Evolutionary conservation across 2,797 vertebrate species (phyloP).

Genomic region (Arrhamphus sclerolepis): DNA sequence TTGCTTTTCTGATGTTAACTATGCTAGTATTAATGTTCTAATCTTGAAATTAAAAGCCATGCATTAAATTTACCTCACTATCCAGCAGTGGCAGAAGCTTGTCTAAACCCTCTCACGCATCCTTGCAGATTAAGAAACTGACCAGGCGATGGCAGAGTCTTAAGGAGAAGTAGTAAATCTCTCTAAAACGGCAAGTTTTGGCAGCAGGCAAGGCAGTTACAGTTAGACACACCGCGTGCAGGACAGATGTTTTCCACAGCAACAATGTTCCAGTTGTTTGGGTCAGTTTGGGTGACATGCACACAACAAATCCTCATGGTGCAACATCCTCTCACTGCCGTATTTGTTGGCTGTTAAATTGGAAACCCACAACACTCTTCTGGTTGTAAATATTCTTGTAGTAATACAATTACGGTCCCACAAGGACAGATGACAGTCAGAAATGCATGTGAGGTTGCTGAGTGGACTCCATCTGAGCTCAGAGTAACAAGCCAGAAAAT

Average conservation of each 20-base stretch:
- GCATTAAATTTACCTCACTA: constrained; percentile 47
- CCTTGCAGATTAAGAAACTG: constrained; percentile 48
- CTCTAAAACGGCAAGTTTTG: constrained; percentile 29
- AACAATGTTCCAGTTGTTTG: constrained; percentile 16
- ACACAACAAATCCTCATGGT: constrained; percentile 7
- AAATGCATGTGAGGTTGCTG: constrained; percentile 24
- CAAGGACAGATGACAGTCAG: constrained; percentile 18
- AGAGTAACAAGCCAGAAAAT: constrained; percentile 16
- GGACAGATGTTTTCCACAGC: constrained; percentile 50
- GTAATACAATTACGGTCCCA: constrained; percentile 9
- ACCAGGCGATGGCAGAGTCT: constrained; percentile 38
- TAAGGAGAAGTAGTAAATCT: constrained; percentile 61
- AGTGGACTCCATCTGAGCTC: constrained; percentile 5
- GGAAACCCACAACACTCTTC: too few species aligned
- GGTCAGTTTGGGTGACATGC: constrained; percentile 6
- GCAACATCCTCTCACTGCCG: not conserved
- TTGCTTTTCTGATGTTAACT: not conserved
- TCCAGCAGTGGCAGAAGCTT: constrained; percentile 41
- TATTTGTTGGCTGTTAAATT: constrained; percentile 2
- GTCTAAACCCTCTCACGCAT: constrained; percentile 30
- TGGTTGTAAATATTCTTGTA: not conserved
- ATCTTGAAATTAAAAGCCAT: constrained; percentile 16
- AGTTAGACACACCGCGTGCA: constrained; percentile 33
- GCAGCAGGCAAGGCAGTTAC: constrained; percentile 45
- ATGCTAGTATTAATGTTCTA: not conserved